phyloP scores from a whole-genome alignment of 2,888 invertebrate genomes.

The Tromatobia lineatoria region DNA sequence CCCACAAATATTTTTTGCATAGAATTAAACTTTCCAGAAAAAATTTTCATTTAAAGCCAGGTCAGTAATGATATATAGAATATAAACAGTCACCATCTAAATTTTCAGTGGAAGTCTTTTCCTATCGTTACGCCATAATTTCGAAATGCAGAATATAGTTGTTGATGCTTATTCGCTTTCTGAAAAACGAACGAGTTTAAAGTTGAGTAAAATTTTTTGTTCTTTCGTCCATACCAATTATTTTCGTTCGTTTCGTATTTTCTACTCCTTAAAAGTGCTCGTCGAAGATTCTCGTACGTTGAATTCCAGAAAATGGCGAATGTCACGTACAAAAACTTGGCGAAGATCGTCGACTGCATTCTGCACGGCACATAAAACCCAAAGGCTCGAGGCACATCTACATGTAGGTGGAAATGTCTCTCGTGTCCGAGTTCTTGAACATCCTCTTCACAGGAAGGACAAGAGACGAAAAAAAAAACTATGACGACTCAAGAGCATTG shows the following conservation, averaged over 20 bases:
- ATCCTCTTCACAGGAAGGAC: neutral
- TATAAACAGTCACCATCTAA: too few relatives aligned
- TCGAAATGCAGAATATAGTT: too few relatives aligned
- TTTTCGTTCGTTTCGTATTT: too few relatives aligned
- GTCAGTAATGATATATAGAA: too few relatives aligned
- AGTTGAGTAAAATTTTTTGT: neutral
- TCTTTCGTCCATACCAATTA: too few relatives aligned
- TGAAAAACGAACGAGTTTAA: neutral
- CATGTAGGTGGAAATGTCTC: neutral
- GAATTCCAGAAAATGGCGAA: conserved; percentile 5
- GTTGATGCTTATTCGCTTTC: too few relatives aligned
- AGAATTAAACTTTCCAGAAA: too few relatives aligned
- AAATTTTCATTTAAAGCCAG: too few relatives aligned
- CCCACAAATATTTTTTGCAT: too few relatives aligned
- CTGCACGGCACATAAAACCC: neutral
- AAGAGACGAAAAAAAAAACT: neutral
- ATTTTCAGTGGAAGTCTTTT: too few relatives aligned
- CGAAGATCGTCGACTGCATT: conserved; percentile 40
- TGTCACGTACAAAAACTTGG: conserved; percentile 58
- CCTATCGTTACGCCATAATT: too few relatives aligned
- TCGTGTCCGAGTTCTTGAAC: neutral
- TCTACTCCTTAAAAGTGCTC: neutral
- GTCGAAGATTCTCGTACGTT: conserved; percentile 2
- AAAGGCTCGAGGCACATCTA: neutral
- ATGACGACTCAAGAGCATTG: conserved; percentile 14